Conservation (phyloP, 2,113 vertebrate genomes). For the Stigmatopora nigra region DNA sequence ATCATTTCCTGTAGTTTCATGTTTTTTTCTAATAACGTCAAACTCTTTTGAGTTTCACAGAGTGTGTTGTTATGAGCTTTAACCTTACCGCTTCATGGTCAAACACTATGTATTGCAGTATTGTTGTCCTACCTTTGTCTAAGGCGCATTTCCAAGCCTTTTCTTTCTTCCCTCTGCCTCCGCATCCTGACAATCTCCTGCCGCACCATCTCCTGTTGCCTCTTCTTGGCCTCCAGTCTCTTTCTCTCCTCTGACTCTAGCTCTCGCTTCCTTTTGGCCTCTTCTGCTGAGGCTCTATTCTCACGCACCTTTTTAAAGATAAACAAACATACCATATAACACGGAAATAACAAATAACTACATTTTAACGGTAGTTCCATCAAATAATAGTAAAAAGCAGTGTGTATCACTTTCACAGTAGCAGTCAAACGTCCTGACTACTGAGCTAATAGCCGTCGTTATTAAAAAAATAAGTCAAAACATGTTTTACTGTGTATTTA, state of each 20-base stretch:
- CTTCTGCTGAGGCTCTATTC: conserved; percentile 71
- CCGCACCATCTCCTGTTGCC: conserved; percentile 77
- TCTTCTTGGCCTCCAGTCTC: conserved; percentile 66
- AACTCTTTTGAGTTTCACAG: not conserved
- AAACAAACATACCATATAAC: not conserved
- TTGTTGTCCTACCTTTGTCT: conserved; percentile 68
- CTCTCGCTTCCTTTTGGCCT: conserved; percentile 67
- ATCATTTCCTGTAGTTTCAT: not conserved
- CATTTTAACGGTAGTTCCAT: no score
- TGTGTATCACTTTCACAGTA: no score
- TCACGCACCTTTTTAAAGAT: conserved; percentile 74
- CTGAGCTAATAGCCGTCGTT: no score
- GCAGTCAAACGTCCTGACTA: no score
- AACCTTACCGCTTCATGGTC: no score
- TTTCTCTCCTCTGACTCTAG: conserved; percentile 67
- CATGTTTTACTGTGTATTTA: conserved; percentile 53
- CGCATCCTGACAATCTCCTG: conserved; percentile 81
- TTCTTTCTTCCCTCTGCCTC: conserved; percentile 77
- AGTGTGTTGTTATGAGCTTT: no score
- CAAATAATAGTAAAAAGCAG: no score
- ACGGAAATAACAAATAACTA: no score
- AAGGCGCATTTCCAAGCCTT: conserved; percentile 59
- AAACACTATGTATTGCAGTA: no score
- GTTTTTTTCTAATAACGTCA: not conserved
- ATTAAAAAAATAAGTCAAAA: no score